Base-by-base conservation (phyloP, 1,140 invertebrate species). In the Nylanderia fulva region DNA sequence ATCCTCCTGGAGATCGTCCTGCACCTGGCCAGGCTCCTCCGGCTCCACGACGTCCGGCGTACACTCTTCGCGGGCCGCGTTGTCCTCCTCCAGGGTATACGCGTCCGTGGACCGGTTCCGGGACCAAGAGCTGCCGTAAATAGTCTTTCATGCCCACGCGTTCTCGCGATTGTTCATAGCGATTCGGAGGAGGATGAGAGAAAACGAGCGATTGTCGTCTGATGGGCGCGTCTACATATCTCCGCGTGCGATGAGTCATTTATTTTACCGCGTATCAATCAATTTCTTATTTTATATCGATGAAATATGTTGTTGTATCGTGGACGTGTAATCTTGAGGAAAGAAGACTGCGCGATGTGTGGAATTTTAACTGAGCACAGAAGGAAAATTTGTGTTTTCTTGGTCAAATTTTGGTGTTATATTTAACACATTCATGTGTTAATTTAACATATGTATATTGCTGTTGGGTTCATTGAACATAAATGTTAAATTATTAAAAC, bases 1-100 rank as follows among this genome's bases (percentile, higher is more conserved):
- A 86, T 95, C 95, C 61, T 95, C 94, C 64, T 90, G 89, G 13
- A 72, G 63, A 64, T 90, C 82, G 61, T 72, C 85, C 45, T 64
- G 86, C 36, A 89, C 77, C 69, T n/a, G 86, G 69, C 72, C 86
- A 71, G 76, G 36, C 11, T 85, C 84, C 64, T 86, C 85, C 88
- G 85, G 36, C 82, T 88, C 87, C 87, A 87, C 87, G 90, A 85
- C 80, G 80, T 76, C 80, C 80, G 71, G 68, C 71, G 71, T 76
- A 42, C 80, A 61, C 42, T 63, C 33, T 24, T 84, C 58, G 15
- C 72, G 68, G 21, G 18, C 45, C 71, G 72, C 80, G 6, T 7
- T 36, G 82, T 88, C 61, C 87, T 89, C 87, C 88, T 88, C 88
- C 88, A 89, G 88, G 87, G 82, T 89, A 88, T 77, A 79, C 83